Evolutionary conservation across 2,888 invertebrate species (phyloP), one percentile per base, ranked within the genome.

Genomic region (Eupithecia abbreviata): DNA sequence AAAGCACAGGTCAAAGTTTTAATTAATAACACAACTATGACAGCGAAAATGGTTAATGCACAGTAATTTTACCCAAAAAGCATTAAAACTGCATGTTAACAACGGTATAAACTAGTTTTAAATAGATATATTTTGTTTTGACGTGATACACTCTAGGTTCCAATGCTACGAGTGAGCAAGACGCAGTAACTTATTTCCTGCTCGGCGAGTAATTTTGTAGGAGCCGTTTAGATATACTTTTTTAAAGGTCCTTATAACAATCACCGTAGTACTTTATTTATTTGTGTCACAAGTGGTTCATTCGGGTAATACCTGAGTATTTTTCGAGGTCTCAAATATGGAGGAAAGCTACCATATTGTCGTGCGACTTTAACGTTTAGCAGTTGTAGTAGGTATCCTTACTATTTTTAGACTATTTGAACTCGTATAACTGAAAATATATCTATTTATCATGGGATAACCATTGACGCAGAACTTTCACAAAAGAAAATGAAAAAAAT

Each of bases 91-190:
- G n/a, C 5, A 69, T 30, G 18, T 30, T 13, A 15, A 18, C 3
- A 18, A 30, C 9, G 13, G 5, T 12, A 13, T 45, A 2, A 47
- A 41, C 62, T 68, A 18, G 49, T 65, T 74, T 41, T 45, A 69
- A 71, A 9, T 47, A 49, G 30, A 55, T 70, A 41, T 72, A n/a
- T 12, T 72, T 68, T 69, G 72, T 69, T 77, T 75, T 71, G 72
- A 77, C 79, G 79, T 79, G 74, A n/a, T 71, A 70, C 73, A 71
- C 30, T 58, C 73, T 58, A 69, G 77, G 75, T 77, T 72, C 68
- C 79, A 79, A 79, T 62, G 72, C 69, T 69, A 73, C 77, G 77
- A 79, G 73, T 79, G 79, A 79, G 65, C 74, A 72, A 66, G 49
- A 51, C 47, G 68, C 41, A 51, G 18, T 72, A 65, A 67, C 72